Conservation (phyloP, 1,140 invertebrate genomes). For the Caenorhabditis briggsae region DNA sequence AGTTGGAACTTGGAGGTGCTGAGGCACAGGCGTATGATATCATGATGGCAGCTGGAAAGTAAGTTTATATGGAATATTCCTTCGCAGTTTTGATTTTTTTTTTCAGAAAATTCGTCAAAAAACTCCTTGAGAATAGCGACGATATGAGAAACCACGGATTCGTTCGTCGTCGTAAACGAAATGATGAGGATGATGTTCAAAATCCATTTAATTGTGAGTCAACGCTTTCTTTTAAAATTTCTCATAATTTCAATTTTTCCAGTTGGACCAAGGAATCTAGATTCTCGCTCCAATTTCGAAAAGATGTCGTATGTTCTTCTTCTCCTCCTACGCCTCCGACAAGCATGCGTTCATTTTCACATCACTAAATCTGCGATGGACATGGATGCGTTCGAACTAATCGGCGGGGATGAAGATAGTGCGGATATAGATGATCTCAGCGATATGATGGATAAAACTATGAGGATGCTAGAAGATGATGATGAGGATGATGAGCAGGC, state of each 20-base stretch:
- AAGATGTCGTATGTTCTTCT: conserved; percentile 68
- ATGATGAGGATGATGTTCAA: background rate
- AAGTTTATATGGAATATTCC: background rate
- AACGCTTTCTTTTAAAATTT: too few relatives aligned
- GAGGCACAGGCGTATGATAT: conserved; percentile 69
- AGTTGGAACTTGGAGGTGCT: conserved; percentile 65
- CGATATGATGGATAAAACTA: conserved; percentile 19
- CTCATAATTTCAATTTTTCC: background rate
- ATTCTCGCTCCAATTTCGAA: conserved; percentile 67
- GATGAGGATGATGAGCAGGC: conserved; percentile 47
- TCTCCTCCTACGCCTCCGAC: conserved; percentile 70
- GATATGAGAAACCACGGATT: conserved; percentile 30
- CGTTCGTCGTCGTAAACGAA: conserved; percentile 1
- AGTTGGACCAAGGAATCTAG: conserved; percentile 63
- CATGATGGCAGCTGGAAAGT: conserved; percentile 73
- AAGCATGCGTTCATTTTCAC: conserved; percentile 72
- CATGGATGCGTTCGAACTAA: conserved; percentile 15
- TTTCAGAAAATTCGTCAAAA: conserved; percentile 21
- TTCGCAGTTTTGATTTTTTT: background rate
- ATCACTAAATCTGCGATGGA: conserved; percentile 65
- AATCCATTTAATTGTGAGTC: conserved; percentile 53
- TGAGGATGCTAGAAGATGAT: conserved; percentile 39
- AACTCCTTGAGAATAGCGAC: background rate
- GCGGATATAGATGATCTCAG: background rate
- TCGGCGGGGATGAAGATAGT: conserved; percentile 7